Evolutionary conservation across 2,888 invertebrate species (phyloP), one percentile per base, ranked within the genome.

Genomic region (Himalopsyche japonica): DNA sequence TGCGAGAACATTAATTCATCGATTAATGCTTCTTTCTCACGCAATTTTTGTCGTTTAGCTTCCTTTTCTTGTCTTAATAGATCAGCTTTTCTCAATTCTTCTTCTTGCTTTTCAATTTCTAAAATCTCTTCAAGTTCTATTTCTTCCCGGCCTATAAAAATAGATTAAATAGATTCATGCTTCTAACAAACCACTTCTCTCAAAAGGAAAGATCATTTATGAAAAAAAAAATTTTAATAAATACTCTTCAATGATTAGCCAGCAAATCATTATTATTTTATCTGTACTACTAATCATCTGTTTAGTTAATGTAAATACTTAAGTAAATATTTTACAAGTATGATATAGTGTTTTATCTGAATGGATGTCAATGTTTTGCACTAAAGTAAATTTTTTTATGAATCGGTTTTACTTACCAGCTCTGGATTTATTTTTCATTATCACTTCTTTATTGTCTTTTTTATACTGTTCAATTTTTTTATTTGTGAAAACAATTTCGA

Each of bases 1-100:
- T 97, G 96, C 0, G 98, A 97, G 89, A 97, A 97, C 96, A 98
- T 98, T 49, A 99, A 92, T 89, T 99, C 98, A 90, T 99, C 98
- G 85, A 99, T 98, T 6, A 99, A 91, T 0, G 97, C 97, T 89
- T 98, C 97, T 88, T 97, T 98, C 87, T 97, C 96, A 49, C 96
- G 93, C 27, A 96, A 94, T 90, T 97, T 97, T 87, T 95, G 96
- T 89, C 95, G 95, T 88, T 97, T 97, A 0, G 95, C 94, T 89
- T 96, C 94, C 91, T 89, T 95, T 92, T 91, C 96, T 90, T 92
- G 88, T 3, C 95, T 93, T n/a, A 93, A 90, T 0, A 95, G 89
- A 89, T 97, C 96, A 82, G 95, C 92, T 86, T 95, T 94, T 79
- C 97, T 92, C 0, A 95, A 91, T 86, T 96, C 96, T 86, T 96